Percentiles rank a stretch among this genome's conserved stretches.
Evolutionary conservation across 2,797 vertebrate genomes (phyloP).

Genomic region (Gadopsis marmoratus): DNA sequence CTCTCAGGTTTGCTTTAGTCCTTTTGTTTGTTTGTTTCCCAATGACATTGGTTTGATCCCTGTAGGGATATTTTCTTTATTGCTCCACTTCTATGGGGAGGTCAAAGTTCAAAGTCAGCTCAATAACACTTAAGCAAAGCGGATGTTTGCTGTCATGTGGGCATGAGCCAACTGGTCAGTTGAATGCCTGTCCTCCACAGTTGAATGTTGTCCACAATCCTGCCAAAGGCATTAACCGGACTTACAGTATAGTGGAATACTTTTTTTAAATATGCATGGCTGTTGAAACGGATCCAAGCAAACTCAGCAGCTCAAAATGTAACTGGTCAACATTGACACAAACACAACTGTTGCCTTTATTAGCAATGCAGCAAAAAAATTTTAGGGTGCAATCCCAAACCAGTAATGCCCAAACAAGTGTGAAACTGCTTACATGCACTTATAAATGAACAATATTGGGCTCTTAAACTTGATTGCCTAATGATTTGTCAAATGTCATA

Average conservation of each 20-base stretch:
- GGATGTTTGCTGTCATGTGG: constrained; percentile 51
- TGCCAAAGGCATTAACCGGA: constrained; percentile 35
- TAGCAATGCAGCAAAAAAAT: not conserved
- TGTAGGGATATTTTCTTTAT: not conserved
- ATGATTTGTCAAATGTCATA: constrained; percentile 15
- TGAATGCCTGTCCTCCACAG: constrained; percentile 37
- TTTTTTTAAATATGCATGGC: constrained; percentile 1
- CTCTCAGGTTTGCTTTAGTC: not conserved
- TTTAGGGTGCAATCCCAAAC: not conserved
- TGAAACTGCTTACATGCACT: not conserved
- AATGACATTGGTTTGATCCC: not conserved
- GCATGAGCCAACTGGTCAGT: constrained; percentile 36
- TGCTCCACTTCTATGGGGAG: constrained; percentile 5
- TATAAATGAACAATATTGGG: not conserved
- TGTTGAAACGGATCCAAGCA: constrained; percentile 15
- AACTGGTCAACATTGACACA: not conserved
- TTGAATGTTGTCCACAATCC: not conserved
- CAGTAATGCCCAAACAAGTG: not conserved
- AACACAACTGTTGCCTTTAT: not conserved
- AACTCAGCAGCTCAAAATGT: constrained; percentile 19
- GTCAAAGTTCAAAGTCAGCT: constrained; percentile 56
- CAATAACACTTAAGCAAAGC: constrained; percentile 41
- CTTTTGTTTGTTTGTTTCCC: not conserved
- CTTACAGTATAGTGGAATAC: not conserved
- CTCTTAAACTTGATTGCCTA: not conserved